These are phyloP conservation scores for Patella vulgata DNA, from an alignment of 1,140 invertebrate genomes.

Conservation along the genomic window DNA sequence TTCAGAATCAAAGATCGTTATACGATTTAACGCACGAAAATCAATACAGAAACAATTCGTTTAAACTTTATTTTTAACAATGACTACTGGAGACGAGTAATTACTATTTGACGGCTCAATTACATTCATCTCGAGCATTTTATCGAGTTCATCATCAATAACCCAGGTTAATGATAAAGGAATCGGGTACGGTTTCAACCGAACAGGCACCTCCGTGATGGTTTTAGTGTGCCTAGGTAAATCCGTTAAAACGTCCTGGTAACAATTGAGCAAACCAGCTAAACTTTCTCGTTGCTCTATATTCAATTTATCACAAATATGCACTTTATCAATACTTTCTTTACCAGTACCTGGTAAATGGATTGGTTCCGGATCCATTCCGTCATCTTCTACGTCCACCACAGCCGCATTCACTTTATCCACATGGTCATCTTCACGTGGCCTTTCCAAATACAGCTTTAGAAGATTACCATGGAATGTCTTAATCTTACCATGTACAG, in stretches of 20 bases:
- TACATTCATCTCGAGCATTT: conserved; percentile 57
- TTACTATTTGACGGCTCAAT: conserved; percentile 59
- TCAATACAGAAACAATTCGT: conserved; percentile 68
- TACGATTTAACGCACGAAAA: conserved; percentile 57
- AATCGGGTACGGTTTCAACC: conserved; percentile 43
- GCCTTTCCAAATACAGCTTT: conserved; percentile 7
- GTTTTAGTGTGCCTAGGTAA: conserved; percentile 24
- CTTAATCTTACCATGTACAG: conserved; percentile 16
- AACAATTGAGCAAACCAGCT: no score
- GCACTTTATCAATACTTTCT: no score
- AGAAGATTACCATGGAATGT: conserved; percentile 29
- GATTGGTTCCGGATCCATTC: no score
- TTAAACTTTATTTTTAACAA: conserved; percentile 67
- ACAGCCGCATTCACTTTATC: no score
- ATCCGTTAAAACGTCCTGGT: conserved; percentile 12
- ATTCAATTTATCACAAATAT: no score
- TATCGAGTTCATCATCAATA: conserved; percentile 60
- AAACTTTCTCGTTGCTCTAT: no score
- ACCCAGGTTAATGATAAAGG: conserved; percentile 59
- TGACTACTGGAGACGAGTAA: conserved; percentile 70
- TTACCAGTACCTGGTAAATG: no score
- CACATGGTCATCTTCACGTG: not conserved
- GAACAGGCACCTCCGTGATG: conserved; percentile 17
- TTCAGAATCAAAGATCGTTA: conserved; percentile 32
- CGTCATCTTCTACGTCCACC: no score